Percentiles rank a stretch among this genome's conserved stretches.
Evolutionary conservation across 2,888 invertebrate species (phyloP).

Genomic region (Argyra leucocephala): DNA sequence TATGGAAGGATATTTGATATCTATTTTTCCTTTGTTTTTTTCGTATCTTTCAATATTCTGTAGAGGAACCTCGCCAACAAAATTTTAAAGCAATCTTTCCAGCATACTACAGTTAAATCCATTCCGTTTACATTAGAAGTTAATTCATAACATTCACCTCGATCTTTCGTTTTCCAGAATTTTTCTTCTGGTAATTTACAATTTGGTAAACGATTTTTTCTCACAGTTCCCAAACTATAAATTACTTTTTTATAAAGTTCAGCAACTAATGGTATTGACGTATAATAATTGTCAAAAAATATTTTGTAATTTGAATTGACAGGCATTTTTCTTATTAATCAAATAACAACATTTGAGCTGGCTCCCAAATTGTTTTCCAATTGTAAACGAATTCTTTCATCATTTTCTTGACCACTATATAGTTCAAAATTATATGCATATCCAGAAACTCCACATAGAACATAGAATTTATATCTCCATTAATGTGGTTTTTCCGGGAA

Average conservation of each 20-base stretch:
- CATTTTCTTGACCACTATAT: conserved; percentile 21
- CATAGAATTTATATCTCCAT: conserved; percentile 27
- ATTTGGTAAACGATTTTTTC: conserved; percentile 11
- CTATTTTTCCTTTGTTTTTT: conserved; percentile 15
- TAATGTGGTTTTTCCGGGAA: conserved; percentile 26
- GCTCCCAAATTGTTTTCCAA: conserved; percentile 17
- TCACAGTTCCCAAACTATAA: conserved; percentile 4
- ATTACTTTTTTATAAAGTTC: too few relatives aligned
- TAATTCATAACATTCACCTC: too few relatives aligned
- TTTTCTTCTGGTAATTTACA: conserved; percentile 14
- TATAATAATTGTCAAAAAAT: too few relatives aligned
- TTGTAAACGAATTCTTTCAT: conserved; percentile 18
- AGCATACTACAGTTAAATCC: not conserved
- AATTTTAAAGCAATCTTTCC: conserved; percentile 16
- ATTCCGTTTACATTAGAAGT: too few relatives aligned
- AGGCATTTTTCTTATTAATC: too few relatives aligned
- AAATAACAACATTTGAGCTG: too few relatives aligned
- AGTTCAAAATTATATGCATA: conserved; percentile 24
- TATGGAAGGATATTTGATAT: conserved; percentile 15
- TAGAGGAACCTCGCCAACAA: conserved; percentile 19
- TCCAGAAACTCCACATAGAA: conserved; percentile 25
- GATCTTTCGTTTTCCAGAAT: not conserved
- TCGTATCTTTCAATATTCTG: conserved; percentile 16
- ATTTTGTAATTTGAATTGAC: too few relatives aligned
- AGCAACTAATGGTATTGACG: too few relatives aligned